These are phyloP conservation scores for Hanleya hanleyi DNA, from an alignment of 2,888 invertebrate species.

Conservation along the genomic window DNA sequence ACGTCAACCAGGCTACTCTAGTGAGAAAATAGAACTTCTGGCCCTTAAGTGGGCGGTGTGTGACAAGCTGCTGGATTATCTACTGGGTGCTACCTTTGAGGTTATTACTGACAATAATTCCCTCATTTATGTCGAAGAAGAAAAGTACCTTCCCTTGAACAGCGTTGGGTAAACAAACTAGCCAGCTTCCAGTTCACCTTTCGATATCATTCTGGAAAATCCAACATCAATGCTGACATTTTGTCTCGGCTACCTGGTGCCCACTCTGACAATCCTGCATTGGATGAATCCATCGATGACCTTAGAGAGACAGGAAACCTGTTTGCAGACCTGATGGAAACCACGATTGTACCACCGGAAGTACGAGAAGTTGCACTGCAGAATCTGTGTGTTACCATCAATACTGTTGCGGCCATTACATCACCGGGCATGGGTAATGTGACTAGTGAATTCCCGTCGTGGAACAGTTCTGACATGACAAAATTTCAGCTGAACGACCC, in stretches of 20 bases:
- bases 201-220: conserved; percentile 18
- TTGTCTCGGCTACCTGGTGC: conserved; percentile 25
- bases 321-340: too few species aligned
- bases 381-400: background rate
- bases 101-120: conserved; percentile 30
- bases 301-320: too few species aligned
- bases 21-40: conserved; percentile 35
- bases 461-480: background rate
- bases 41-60: conserved; percentile 40
- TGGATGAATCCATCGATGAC: too few species aligned
- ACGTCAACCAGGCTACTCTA: conserved; percentile 24
- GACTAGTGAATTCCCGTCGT: background rate
- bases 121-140: conserved; percentile 13
- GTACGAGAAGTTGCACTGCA: too few species aligned
- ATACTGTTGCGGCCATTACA: too few species aligned
- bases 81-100: conserved; percentile 20
- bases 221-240: conserved; percentile 27
- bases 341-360: too few species aligned
- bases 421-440: too few species aligned
- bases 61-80: conserved; percentile 32
- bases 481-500: too few species aligned
- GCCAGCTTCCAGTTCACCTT: conserved; percentile 23
- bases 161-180: conserved; percentile 31
- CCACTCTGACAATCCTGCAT: too few species aligned
- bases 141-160: conserved; percentile 28